phyloP scores from a whole-genome alignment of 2,888 invertebrate genomes.

The Phasia obesa region DNA sequence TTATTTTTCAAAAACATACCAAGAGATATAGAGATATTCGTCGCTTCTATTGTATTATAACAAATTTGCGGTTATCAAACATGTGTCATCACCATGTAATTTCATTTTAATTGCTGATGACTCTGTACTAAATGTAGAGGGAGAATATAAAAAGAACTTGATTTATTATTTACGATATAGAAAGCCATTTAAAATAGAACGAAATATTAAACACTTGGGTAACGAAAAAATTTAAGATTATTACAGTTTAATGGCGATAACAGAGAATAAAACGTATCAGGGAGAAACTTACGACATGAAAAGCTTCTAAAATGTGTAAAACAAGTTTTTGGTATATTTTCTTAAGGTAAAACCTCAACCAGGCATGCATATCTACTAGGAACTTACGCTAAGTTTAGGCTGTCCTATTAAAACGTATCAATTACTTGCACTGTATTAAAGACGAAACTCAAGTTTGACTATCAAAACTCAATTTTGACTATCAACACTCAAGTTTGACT shows the following conservation, averaged over 20 bases:
- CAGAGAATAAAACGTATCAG: background rate
- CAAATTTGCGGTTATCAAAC: constrained; percentile 71
- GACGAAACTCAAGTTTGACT: too few species aligned
- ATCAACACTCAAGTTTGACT: too few species aligned
- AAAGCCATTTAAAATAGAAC: constrained; percentile 16
- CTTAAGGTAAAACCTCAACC: too few species aligned
- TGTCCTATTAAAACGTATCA: too few species aligned
- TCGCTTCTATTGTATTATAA: constrained; percentile 59
- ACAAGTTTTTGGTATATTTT: too few species aligned
- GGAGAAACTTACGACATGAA: too few species aligned
- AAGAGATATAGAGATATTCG: constrained; percentile 17
- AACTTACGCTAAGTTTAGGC: too few species aligned
- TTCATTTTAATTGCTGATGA: constrained; percentile 69
- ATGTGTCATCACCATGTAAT: constrained; percentile 71
- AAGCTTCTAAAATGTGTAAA: too few species aligned
- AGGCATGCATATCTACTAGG: too few species aligned
- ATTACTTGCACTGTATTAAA: too few species aligned
- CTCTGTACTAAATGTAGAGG: constrained; percentile 41
- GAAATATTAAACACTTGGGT: constrained; percentile 24
- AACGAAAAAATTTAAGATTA: background rate
- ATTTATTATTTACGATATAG: constrained; percentile 37
- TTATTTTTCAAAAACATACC: background rate
- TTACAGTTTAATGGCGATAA: background rate
- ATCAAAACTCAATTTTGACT: too few species aligned
- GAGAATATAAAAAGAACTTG: constrained; percentile 42